Evolutionary conservation across 64 coral and sea anemone species (phyloP).

Genomic region (Stichodactyla helianthus): DNA sequence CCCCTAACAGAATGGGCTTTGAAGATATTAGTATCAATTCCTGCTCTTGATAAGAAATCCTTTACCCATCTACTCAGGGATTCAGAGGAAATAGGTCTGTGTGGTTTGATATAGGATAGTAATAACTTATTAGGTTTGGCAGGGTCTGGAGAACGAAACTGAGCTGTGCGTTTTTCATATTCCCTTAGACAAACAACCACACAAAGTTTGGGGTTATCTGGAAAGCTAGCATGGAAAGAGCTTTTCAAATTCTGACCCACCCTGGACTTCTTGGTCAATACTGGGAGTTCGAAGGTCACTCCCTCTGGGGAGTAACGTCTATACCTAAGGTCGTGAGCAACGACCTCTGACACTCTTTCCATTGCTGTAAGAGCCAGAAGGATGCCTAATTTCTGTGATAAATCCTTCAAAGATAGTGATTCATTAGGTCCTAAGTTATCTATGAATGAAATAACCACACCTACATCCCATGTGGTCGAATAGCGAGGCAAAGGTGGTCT

Average conservation of each 20-base stretch:
- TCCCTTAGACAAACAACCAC: conserved; percentile 2
- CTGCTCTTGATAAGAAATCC: neutral
- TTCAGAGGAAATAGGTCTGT: neutral
- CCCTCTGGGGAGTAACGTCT: neutral
- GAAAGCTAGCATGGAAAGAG: neutral
- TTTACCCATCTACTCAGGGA: conserved; percentile 12
- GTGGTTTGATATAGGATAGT: conserved; percentile 28
- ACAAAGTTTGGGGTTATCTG: conserved; percentile 6
- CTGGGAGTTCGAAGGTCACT: neutral
- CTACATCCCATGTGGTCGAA: neutral
- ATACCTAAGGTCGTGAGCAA: neutral
- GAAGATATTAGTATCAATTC: neutral
- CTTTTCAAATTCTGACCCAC: neutral
- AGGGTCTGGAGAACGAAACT: neutral
- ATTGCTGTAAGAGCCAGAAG: conserved; percentile 4
- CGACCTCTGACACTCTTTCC: conserved; percentile 3
- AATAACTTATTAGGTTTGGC: conserved; percentile 15
- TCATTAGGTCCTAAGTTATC: neutral
- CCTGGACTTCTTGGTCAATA: conserved; percentile 4
- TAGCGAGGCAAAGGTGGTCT: too few species aligned
- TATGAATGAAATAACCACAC: neutral
- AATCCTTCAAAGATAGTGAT: neutral
- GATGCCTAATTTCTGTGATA: conserved; percentile 5
- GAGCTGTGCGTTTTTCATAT: conserved; percentile 16
- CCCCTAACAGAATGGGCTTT: conserved; percentile 48